Evolutionary conservation across 2,888 invertebrate species (phyloP).

Genomic region (Theretra japonica): DNA sequence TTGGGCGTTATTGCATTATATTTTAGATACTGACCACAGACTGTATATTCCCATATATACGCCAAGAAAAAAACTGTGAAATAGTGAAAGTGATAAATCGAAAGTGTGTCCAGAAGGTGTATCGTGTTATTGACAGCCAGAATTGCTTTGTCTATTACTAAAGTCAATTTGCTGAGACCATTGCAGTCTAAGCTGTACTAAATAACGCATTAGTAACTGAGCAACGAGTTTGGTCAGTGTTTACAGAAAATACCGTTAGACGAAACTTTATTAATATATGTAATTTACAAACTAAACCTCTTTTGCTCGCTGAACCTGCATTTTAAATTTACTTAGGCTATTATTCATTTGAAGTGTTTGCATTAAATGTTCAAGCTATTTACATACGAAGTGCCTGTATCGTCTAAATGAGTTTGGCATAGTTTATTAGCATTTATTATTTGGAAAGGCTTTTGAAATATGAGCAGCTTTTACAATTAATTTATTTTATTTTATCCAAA

Average conservation of each 20-base stretch:
- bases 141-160: too few species aligned
- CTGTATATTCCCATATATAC: too few species aligned
- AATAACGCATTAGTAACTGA: too few species aligned
- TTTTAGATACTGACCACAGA: too few species aligned
- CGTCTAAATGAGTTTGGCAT: not conserved
- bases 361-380: not conserved
- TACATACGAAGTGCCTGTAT: not conserved
- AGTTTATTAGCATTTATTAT: not conserved
- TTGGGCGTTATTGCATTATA: too few species aligned
- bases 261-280: not conserved
- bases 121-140: too few species aligned
- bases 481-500: not conserved
- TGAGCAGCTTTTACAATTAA: not conserved
- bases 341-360: slow-evolving; percentile 8
- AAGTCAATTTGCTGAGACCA: too few species aligned
- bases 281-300: not conserved
- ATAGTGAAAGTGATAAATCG: too few species aligned
- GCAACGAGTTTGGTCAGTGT: too few species aligned
- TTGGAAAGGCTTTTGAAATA: not conserved
- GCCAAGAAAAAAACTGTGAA: too few species aligned
- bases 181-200: too few species aligned
- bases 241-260: not conserved
- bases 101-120: too few species aligned
- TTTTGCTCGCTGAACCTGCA: not conserved
- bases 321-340: slow-evolving; percentile 4